Conservation (phyloP, 2,888 invertebrate genomes). For the Chesias legatella region DNA sequence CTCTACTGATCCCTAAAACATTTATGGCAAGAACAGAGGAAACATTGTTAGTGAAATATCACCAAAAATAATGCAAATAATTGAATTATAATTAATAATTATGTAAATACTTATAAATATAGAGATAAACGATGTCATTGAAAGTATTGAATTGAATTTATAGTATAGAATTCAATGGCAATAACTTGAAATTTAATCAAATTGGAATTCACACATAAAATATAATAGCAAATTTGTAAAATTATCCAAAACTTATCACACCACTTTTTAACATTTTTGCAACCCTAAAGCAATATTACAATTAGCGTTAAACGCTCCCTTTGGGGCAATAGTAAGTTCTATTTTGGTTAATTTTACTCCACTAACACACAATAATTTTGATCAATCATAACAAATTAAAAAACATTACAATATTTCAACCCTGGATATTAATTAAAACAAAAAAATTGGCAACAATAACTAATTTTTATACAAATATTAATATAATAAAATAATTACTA, state of each 20-base stretch:
- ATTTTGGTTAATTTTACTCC: slow-evolving; percentile 76
- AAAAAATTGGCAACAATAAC: slow-evolving; percentile 79
- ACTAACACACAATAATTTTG: slow-evolving; percentile 80
- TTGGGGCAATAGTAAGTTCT: slow-evolving; percentile 76
- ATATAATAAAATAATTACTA: slow-evolving; percentile 79
- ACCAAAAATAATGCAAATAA: slow-evolving; percentile 55
- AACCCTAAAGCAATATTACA: slow-evolving; percentile 78
- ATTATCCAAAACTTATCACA: slow-evolving; percentile 81
- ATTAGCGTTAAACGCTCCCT: slow-evolving; percentile 79
- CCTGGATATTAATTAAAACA: slow-evolving; percentile 76
- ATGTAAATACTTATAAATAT: slow-evolving; percentile 35
- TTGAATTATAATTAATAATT: slow-evolving; percentile 49
- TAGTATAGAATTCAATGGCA: slow-evolving; percentile 47
- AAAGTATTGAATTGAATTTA: slow-evolving; percentile 52
- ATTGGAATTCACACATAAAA: slow-evolving; percentile 78
- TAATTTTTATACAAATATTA: slow-evolving; percentile 70
- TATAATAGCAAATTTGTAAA: slow-evolving; percentile 76
- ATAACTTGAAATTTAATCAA: slow-evolving; percentile 65
- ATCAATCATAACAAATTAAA: slow-evolving; percentile 78
- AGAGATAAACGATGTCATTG: slow-evolving; percentile 48
- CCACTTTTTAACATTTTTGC: slow-evolving; percentile 77
- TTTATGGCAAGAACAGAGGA: slow-evolving; percentile 78
- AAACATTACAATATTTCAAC: slow-evolving; percentile 77
- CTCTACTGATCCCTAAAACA: slow-evolving; percentile 75
- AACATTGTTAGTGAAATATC: slow-evolving; percentile 64